A percentile compares a stretch with the other conserved stretches of the same genome.
These are phyloP conservation scores for Portunus trituberculatus DNA, from an alignment of 1,140 invertebrate genomes.

Conservation along the genomic window DNA sequence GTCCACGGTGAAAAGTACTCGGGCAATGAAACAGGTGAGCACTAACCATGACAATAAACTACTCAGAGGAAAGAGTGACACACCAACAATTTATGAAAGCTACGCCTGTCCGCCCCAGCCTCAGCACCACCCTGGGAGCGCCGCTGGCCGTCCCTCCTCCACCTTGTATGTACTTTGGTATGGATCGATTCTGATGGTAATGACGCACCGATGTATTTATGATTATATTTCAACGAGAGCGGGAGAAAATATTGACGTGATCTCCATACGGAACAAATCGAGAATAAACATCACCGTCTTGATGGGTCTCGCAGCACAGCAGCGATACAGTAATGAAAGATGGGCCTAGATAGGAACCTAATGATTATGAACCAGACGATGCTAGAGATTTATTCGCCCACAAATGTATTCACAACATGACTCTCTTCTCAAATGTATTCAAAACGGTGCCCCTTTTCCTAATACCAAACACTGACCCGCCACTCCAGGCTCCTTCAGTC, in stretches of 20 bases:
- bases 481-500: conserved; percentile 28
- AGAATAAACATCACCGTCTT: conserved; percentile 11
- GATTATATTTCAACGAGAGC: conserved; percentile 30
- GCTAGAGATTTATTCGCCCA: conserved; percentile 47
- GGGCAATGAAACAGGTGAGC: background rate
- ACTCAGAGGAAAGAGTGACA: background rate
- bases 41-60: background rate
- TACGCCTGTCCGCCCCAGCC: background rate
- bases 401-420: conserved; percentile 40
- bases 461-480: conserved; percentile 36
- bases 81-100: background rate
- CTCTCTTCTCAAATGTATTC: conserved; percentile 28
- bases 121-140: background rate
- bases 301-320: background rate
- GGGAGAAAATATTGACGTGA: conserved; percentile 5
- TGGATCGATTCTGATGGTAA: conserved; percentile 50
- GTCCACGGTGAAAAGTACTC: background rate
- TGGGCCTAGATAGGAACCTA: conserved; percentile 37
- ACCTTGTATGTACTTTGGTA: background rate
- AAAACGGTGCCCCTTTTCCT: conserved; percentile 17
- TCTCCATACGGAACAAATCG: conserved; percentile 23
- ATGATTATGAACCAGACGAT: conserved; percentile 45
- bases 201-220: conserved; percentile 41
- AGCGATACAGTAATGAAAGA: conserved; percentile 45
- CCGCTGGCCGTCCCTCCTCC: background rate